Evolutionary conservation across 2,113 vertebrate species (phyloP), one percentile per base, ranked within the genome.

Genomic region (Sturnira hondurensis): DNA sequence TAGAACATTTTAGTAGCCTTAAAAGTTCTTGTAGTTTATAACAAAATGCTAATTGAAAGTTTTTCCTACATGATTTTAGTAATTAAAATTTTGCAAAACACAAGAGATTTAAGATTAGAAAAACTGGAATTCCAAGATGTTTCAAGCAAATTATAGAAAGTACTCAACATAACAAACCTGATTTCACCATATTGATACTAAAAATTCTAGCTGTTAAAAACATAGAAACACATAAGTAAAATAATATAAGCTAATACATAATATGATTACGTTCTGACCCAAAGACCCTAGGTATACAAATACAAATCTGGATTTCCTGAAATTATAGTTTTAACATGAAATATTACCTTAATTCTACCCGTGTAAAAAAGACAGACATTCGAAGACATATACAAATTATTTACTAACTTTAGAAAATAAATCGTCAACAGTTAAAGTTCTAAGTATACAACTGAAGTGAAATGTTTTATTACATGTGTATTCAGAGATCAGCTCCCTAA

Each of bases 101-200:
- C 4, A 58, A 77, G 45, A 87, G 22, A 93, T 54, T 89, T 89
- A 70, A 95, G 13, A 89, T 50, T 10, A 58, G 58, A 31, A 58
- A 83, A 95, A 65, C 19, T 83, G 6, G 20, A 96, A 96, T 95
- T 86, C 6, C 24, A 86, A 67, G 70, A 70, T 71, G 26, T 67
- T 76, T 89, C 36, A 70, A 58, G 38, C 16, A 71, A 67, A 92
- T 92, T 73, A 61, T 77, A 61, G 95, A 91, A 89, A 22, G 65
- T 88, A 86, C 20, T 94, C 36, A 70, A 67, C 28, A 89, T 45
- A 67, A 63, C 13, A 88, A 93, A 47, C 2, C 4, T 54, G 13
- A 74, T 83, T 87, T 93, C 14, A 61, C 47, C n/a, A 24, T 56
- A 71, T 1, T 74, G 17, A 86, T 63, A 89, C 5, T 76, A 92